These are phyloP conservation scores for Drosophila suzukii DNA, from an alignment of 1,140 invertebrate genomes.

Conservation along the genomic window DNA sequence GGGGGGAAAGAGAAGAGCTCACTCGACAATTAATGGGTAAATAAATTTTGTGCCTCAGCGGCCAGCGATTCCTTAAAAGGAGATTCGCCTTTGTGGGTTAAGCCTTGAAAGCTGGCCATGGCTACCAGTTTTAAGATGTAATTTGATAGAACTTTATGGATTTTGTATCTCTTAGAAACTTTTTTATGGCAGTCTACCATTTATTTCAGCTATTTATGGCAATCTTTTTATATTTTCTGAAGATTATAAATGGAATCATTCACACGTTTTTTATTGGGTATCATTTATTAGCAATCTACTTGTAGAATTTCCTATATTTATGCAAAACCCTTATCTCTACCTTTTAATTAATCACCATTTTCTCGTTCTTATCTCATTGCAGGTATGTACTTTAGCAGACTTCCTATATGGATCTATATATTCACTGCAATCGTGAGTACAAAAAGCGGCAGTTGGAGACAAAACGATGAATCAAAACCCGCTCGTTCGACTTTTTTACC, in stretches of 20 bases:
- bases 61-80: constrained; percentile 28
- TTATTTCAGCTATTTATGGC: background rate
- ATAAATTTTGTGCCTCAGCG: constrained; percentile 40
- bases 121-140: constrained; percentile 9
- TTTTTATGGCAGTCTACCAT: background rate
- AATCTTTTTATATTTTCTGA: background rate
- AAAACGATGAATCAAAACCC: constrained; percentile 42
- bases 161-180: background rate
- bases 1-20: background rate
- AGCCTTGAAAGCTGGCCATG: constrained; percentile 5
- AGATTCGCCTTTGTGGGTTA: constrained; percentile 25
- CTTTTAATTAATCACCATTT: constrained; percentile 22
- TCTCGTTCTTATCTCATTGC: constrained; percentile 44
- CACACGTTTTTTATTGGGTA: background rate
- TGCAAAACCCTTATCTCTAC: background rate
- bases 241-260: background rate
- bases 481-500: constrained; percentile 20
- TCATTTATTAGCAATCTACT: background rate
- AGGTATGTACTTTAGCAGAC: constrained; percentile 51
- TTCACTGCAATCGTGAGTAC: constrained; percentile 59
- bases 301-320: background rate
- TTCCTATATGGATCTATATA: constrained; percentile 33
- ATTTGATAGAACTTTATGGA: constrained; percentile 12
- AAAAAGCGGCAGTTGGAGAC: constrained; percentile 13
- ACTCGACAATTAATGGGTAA: constrained; percentile 44